phyloP scores from a whole-genome alignment of 2,797 vertebrate genomes.

The Crypturellus tataupa region DNA sequence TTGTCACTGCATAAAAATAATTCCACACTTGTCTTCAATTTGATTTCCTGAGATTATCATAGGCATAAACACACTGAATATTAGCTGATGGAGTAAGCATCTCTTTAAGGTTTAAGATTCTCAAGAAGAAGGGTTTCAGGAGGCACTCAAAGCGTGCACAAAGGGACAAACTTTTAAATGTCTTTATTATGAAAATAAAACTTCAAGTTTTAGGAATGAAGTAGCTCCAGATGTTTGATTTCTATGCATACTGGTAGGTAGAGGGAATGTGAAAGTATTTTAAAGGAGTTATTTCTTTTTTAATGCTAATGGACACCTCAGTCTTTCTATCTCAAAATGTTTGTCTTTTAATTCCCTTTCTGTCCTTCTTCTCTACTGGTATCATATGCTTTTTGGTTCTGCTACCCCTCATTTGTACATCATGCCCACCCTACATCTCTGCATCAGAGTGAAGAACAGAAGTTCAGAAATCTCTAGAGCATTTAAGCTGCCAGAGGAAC shows the following conservation, averaged over 20 bases:
- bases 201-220: slow-evolving; percentile 14
- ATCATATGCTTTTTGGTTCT: not conserved
- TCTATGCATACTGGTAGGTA: not conserved
- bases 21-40: not conserved
- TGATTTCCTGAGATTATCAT: not conserved
- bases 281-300: not conserved
- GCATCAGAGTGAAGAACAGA: slow-evolving; percentile 9
- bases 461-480: slow-evolving; percentile 50
- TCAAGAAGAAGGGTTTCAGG: not conserved
- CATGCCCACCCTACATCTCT: not conserved
- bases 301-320: not conserved
- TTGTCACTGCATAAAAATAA: not conserved
- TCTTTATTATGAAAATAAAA: not conserved
- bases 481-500: slow-evolving; percentile 43
- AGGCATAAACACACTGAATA: not conserved
- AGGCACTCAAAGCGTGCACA: not conserved
- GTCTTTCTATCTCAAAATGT: not conserved
- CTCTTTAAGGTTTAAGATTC: not conserved
- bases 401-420: not conserved
- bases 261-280: not conserved
- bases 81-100: not conserved
- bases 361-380: not conserved
- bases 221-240: slow-evolving; percentile 42
- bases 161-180: not conserved
- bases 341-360: not conserved